Base-by-base conservation (phyloP, 1,140 invertebrate genomes). In the Zaprionus ornatus region DNA sequence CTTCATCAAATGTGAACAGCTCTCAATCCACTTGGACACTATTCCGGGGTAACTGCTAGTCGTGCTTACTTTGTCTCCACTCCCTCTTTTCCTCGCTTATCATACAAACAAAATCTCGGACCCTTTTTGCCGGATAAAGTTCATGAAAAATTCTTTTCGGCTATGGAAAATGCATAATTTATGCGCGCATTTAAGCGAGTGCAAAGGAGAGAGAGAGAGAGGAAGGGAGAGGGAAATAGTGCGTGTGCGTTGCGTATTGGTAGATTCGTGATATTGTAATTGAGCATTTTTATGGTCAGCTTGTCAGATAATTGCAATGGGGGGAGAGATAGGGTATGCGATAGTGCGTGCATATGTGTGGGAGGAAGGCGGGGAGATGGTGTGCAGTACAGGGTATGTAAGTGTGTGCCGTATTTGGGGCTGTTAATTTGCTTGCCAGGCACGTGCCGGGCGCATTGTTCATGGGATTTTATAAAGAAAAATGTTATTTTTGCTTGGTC, bases 211-310 rank as follows among this genome's bases (percentile, higher is more conserved):
- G 63, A 32, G 48, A 50, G 52, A 40, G 23, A 23, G 32, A 15
- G 50, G 1, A 37, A 35, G 35, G 6, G 54, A 15, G 37, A 65
- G 68, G 32, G 37, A 57, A 52, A 37, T 25, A 48, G 32, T 69
- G 55, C 55, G 35, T 57, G 4, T 57, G 7, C 23, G 21, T 42
- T 56, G 23, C n/a, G 42, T 79, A 65, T 82, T 74, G 80, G 69
- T 59, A 66, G 75, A 69, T 9, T 59, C 80, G 65, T 56, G 70
- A 65, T 78, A 45, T 65, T 72, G 79, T 86, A 85, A 85, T 84
- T 77, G 79, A 71, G 61, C 80, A 79, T 76, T 82, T 82, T 82
- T 82, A 79, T 82, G 80, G 66, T 67, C 76, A 70, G 80, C 80
- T 85, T 85, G 74, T 56, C 78, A 81, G 82, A 85, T 85, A 85